Evolutionary conservation across 2,888 invertebrate genomes (phyloP).

Genomic region (Crossocerus cetratus): DNA sequence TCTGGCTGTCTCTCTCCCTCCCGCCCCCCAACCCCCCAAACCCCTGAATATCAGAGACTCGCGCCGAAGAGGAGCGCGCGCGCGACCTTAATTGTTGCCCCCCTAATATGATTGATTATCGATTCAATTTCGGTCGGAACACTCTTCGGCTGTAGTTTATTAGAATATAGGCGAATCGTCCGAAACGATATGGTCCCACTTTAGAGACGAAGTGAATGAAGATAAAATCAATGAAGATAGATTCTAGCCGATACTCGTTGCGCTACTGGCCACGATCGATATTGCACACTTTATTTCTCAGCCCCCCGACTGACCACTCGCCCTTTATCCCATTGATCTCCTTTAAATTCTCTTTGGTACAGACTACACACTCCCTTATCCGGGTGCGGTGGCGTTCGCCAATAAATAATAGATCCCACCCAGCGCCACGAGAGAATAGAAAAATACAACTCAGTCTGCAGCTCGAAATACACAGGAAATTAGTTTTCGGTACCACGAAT

Average conservation of each 20-base stretch:
- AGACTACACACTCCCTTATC: conserved; percentile 44
- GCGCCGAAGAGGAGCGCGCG: too few species aligned
- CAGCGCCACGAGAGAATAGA: not conserved
- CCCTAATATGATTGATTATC: too few species aligned
- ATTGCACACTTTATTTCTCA: conserved; percentile 20
- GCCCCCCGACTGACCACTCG: not conserved
- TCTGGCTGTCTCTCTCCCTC: not conserved
- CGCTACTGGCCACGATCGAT: too few species aligned
- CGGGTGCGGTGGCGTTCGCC: conserved; percentile 19
- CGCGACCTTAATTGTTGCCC: too few species aligned
- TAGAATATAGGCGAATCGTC: too few species aligned
- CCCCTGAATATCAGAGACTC: too few species aligned
- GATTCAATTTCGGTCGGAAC: too few species aligned
- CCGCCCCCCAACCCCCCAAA: too few species aligned
- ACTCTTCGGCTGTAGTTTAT: too few species aligned
- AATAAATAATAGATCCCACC: conserved; percentile 27
- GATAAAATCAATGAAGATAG: not conserved
- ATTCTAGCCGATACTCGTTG: not conserved
- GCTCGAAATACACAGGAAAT: too few species aligned
- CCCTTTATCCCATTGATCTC: conserved; percentile 48
- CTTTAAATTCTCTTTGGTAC: conserved; percentile 66
- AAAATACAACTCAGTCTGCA: not conserved
- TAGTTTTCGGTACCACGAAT: too few species aligned
- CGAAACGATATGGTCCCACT: not conserved
- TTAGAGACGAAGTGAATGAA: not conserved